A percentile compares a stretch with the other conserved stretches of the same genome.
Conservation (phyloP, 2,888 invertebrate genomes). For the Spilosoma lubricipeda region DNA sequence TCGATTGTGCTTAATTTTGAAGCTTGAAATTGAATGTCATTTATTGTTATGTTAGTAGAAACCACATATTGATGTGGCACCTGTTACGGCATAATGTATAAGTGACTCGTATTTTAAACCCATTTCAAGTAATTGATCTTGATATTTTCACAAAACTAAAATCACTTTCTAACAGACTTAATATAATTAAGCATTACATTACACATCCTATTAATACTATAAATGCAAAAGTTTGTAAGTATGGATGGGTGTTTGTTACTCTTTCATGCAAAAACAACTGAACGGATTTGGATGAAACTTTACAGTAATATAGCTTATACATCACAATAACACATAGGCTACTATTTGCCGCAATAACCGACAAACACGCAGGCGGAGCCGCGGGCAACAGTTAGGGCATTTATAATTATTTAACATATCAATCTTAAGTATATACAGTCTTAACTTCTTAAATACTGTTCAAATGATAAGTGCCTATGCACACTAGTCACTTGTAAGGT, state of each 20-base stretch:
- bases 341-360: too few relatives aligned
- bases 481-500: not conserved
- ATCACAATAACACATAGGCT: too few relatives aligned
- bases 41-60: too few relatives aligned
- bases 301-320: too few relatives aligned
- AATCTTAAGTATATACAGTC: slow-evolving; percentile 18
- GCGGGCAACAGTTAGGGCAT: not conserved
- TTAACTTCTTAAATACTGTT: not conserved
- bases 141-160: slow-evolving; percentile 18
- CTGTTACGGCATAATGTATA: not conserved
- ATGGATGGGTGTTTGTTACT: too few relatives aligned
- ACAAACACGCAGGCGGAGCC: too few relatives aligned
- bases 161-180: slow-evolving; percentile 16
- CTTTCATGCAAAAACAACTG: too few relatives aligned
- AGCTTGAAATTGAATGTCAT: too few relatives aligned
- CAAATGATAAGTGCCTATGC: not conserved
- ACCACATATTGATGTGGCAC: not conserved
- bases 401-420: slow-evolving; percentile 8
- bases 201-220: not conserved
- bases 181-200: not conserved
- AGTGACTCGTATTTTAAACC: not conserved
- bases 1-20: too few relatives aligned
- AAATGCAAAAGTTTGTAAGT: too few relatives aligned
- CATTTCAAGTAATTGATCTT: not conserved
- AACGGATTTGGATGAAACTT: too few relatives aligned